These are phyloP conservation scores for Brachypalpus laphriformis DNA, from an alignment of 2,888 invertebrate genomes.

Conservation along the genomic window DNA sequence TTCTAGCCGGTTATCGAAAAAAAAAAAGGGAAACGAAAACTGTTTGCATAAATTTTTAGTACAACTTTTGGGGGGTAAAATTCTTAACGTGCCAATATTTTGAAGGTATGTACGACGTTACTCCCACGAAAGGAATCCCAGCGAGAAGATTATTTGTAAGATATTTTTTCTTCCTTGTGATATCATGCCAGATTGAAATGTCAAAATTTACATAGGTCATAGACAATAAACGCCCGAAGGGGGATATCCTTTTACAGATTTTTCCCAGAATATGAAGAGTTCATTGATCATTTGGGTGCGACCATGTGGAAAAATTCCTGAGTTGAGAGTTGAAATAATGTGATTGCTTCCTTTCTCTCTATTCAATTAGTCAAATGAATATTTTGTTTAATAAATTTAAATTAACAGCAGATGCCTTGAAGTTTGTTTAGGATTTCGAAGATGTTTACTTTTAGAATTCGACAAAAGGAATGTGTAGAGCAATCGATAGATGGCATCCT, in stretches of 20 bases:
- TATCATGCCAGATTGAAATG: conserved; percentile 25
- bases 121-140: not conserved
- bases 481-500: no score
- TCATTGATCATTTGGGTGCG: conserved; percentile 22
- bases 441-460: no score
- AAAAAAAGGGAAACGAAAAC: conserved; percentile 3
- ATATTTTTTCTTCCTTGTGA: not conserved
- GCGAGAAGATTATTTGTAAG: not conserved
- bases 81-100: not conserved
- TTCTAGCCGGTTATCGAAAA: not conserved
- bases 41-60: conserved; percentile 21
- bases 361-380: not conserved
- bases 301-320: conserved; percentile 32
- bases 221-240: conserved; percentile 3
- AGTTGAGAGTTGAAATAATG: not conserved
- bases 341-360: not conserved
- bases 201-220: conserved; percentile 49
- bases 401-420: not conserved
- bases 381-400: not conserved
- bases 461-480: no score
- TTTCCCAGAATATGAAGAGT: not conserved
- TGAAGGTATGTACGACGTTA: not conserved
- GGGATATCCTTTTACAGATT: not conserved
- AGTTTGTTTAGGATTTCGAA: not conserved
- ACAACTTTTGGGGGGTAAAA: conserved; percentile 1